These are phyloP conservation scores for Gordius sp. DNA, from an alignment of 2,888 invertebrate genomes.

Conservation along the genomic window DNA sequence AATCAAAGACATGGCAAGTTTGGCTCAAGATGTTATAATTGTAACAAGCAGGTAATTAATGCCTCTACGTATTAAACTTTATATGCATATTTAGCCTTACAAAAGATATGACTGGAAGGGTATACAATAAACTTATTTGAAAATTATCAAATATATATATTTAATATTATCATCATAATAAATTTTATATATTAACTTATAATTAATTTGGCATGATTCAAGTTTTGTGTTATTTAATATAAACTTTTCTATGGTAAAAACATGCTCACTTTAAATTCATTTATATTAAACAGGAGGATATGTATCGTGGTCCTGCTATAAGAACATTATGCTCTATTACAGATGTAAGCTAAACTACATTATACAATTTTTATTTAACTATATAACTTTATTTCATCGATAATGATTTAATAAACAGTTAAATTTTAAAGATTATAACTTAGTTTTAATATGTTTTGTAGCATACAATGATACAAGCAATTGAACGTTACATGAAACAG, in stretches of 20 bases:
- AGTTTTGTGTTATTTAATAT: too few relatives aligned
- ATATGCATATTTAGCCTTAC: constrained; percentile 60
- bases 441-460: constrained; percentile 21
- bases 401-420: too few relatives aligned
- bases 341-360: constrained; percentile 42
- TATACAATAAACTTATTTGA: constrained; percentile 16
- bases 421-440: too few relatives aligned
- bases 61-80: background rate
- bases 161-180: background rate
- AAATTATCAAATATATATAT: constrained; percentile 24
- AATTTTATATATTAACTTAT: background rate
- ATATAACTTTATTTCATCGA: too few relatives aligned
- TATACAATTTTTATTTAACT: too few relatives aligned
- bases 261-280: too few relatives aligned
- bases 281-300: constrained; percentile 42
- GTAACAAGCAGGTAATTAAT: constrained; percentile 42
- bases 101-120: constrained; percentile 73
- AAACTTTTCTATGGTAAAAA: too few relatives aligned
- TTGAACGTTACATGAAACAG: constrained; percentile 97
- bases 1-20: constrained; percentile 55
- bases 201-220: too few relatives aligned
- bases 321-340: constrained; percentile 87
- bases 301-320: constrained; percentile 77
- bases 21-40: constrained; percentile 95
- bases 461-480: constrained; percentile 53